phyloP scores from a whole-genome alignment of 1,140 invertebrate species.

The Aphidius gifuensis region DNA sequence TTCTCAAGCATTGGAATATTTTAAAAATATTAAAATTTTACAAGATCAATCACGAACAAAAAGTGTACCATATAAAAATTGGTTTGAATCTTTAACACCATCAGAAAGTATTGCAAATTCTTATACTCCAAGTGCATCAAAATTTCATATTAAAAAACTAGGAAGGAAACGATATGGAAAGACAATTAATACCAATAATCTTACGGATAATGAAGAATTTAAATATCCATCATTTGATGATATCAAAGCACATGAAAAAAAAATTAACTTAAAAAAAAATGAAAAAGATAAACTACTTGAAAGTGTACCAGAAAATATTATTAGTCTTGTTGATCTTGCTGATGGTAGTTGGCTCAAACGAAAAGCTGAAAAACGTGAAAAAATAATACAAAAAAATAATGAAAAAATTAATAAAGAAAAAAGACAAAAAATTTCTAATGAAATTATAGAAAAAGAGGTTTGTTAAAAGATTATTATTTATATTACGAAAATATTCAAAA shows the following conservation, averaged over 20 bases:
- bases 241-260: slow-evolving; percentile 36
- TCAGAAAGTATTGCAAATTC: slow-evolving; percentile 64
- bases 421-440: background rate
- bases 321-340: slow-evolving; percentile 34
- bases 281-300: slow-evolving; percentile 16
- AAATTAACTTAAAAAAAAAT: slow-evolving; percentile 19
- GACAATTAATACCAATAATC: slow-evolving; percentile 36
- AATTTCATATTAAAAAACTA: slow-evolving; percentile 56
- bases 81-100: slow-evolving; percentile 59
- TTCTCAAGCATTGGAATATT: slow-evolving; percentile 3
- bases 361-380: slow-evolving; percentile 9
- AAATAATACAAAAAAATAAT: slow-evolving; percentile 18
- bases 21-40: slow-evolving; percentile 38
- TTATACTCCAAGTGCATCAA: slow-evolving; percentile 58
- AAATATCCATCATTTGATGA: slow-evolving; percentile 48
- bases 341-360: slow-evolving; percentile 32
- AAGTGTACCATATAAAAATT: slow-evolving; percentile 58
- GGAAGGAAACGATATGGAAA: slow-evolving; percentile 34
- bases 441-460: slow-evolving; percentile 1
- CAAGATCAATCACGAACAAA: slow-evolving; percentile 58
- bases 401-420: slow-evolving; percentile 15
- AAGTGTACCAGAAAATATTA: slow-evolving; percentile 29
- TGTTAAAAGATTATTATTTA: slow-evolving; percentile 11
- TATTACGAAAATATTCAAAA: slow-evolving; percentile 8
- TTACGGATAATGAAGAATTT: slow-evolving; percentile 48